These are phyloP conservation scores for Leucania comma DNA, from an alignment of 2,888 invertebrate species.

Conservation along the genomic window DNA sequence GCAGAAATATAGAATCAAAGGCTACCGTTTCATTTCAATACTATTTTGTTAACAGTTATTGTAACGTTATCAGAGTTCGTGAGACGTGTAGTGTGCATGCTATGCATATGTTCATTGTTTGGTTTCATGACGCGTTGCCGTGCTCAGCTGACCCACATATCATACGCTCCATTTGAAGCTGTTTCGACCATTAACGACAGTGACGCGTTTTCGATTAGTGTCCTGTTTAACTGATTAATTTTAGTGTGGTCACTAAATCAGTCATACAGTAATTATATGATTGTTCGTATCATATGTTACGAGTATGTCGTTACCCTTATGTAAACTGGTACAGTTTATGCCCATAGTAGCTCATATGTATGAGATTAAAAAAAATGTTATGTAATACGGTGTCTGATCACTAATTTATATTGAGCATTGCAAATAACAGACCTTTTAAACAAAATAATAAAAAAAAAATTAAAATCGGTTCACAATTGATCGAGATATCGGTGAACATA, in stretches of 20 bases:
- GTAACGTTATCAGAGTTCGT: conserved; percentile 61
- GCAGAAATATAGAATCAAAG: conserved; percentile 47
- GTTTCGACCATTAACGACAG: conserved; percentile 58
- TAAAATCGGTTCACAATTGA: too few relatives aligned
- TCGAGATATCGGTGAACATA: too few relatives aligned
- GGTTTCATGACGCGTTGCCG: conserved; percentile 64
- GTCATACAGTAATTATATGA: conserved; percentile 29
- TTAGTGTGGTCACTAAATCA: conserved; percentile 35
- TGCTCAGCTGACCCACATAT: conserved; percentile 71
- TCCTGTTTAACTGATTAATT: too few relatives aligned
- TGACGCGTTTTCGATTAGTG: conserved; percentile 53
- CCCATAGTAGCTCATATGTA: background rate
- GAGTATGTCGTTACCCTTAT: conserved; percentile 1
- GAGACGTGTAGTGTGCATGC: conserved; percentile 54
- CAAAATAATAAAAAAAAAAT: too few relatives aligned
- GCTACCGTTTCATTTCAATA: conserved; percentile 39
- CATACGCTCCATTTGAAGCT: conserved; percentile 68
- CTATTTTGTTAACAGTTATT: conserved; percentile 58
- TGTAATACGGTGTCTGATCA: background rate
- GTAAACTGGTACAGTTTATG: conserved; percentile 1
- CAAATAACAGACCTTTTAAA: too few relatives aligned
- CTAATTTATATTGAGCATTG: background rate
- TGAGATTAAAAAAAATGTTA: background rate
- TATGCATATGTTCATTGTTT: conserved; percentile 53
- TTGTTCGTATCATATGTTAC: conserved; percentile 6